Evolutionary conservation across 1,140 invertebrate genomes (phyloP), one percentile per base, ranked within the genome.

Genomic region (Eurosta solidaginis): DNA sequence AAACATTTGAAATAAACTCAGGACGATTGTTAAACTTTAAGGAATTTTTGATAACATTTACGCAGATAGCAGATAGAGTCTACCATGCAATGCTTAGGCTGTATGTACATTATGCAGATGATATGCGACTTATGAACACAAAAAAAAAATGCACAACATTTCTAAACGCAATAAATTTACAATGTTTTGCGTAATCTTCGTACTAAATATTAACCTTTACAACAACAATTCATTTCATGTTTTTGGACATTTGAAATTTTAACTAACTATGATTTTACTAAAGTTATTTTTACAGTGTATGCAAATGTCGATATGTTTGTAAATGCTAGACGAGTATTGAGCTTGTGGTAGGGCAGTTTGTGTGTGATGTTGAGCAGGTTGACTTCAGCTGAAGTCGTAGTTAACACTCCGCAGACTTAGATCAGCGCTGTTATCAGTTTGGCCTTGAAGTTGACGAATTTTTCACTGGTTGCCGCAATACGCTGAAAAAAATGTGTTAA

Each of bases 401-500:
- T n/a, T n/a, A n/a, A n/a, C n/a, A n/a, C n/a, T n/a, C 42, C 17
- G 42, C 36, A 42, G 2, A 20, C 80, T 91, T 95, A 95, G 88
- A 96, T 95, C 88, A 95, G 92, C 78, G 94, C 93, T 84, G 94
- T 96, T 88, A 96, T 94, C 80, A 96, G 90, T 91, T 94, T 92
- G 83, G 94, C 94, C 89, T 95, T 96, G 92, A 95, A 96, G 92
- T 95, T 95, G 83, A 96, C 94, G 89, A 96, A 93, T 88, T 94
- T 92, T 88, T 96, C 94, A 87, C 94, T 95, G 82, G 94, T 95
- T 85, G 94, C 94, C 52, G 94, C 94, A 84, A 95, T 90, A 84
- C 94, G 93, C 91, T 94, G 89, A 83, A 75, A 80, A 80, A 83
- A 78, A 47, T 59, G 45, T 42, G 14, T 54, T 84, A 82, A 80